phyloP scores from a whole-genome alignment of 2,888 invertebrate species.

The Xanthia togata region DNA sequence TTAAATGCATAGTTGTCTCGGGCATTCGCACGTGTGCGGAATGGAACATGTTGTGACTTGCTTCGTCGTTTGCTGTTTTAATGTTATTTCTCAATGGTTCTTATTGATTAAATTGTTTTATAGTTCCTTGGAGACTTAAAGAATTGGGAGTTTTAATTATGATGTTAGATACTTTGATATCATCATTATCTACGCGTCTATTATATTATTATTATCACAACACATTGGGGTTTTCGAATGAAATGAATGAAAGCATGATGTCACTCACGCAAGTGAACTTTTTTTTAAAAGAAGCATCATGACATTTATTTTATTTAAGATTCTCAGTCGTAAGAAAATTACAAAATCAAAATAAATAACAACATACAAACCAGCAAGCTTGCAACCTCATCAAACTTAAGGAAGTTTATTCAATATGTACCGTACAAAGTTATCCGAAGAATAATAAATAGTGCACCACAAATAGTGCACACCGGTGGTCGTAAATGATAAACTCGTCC shows the following conservation, averaged over 20 bases:
- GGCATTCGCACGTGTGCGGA: slow-evolving; percentile 76
- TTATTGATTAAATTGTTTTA: slow-evolving; percentile 16
- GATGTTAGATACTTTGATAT: not conserved
- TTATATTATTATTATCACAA: not conserved
- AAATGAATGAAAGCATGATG: too few species aligned
- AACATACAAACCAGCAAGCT: not conserved
- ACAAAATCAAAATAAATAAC: not conserved
- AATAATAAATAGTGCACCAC: slow-evolving; percentile 68
- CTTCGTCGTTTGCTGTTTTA: slow-evolving; percentile 51
- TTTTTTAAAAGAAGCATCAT: too few species aligned
- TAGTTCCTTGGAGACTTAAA: not conserved
- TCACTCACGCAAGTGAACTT: too few species aligned
- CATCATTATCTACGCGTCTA: not conserved
- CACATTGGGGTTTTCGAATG: too few species aligned
- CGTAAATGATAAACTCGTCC: slow-evolving; percentile 77
- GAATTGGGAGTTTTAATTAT: not conserved
- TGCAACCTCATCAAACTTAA: slow-evolving; percentile 46
- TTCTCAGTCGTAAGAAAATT: not conserved
- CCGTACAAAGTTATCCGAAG: slow-evolving; percentile 66
- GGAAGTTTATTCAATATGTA: slow-evolving; percentile 44
- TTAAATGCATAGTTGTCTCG: slow-evolving; percentile 81
- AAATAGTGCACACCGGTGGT: slow-evolving; percentile 71
- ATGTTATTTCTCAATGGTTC: slow-evolving; percentile 51
- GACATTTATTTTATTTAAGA: too few species aligned
- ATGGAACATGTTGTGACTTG: slow-evolving; percentile 65